Base-by-base conservation (phyloP, 2,888 invertebrate species). In the Atrina japonica region DNA sequence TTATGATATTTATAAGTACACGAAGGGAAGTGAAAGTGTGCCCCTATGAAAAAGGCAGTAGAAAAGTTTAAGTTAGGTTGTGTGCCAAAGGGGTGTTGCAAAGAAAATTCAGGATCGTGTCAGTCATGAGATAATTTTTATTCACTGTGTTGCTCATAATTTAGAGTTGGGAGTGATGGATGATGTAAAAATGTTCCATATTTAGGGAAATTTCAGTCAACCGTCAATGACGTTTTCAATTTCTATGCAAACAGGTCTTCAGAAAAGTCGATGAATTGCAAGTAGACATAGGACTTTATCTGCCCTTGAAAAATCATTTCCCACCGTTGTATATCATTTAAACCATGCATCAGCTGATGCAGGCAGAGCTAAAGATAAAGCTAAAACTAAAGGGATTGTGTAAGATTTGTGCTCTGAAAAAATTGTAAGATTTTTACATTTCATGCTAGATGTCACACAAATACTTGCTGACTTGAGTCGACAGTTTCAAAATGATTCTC, bases 161-260 rank as follows among this genome's bases (percentile, higher is more conserved):
- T 30, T 67, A n/a, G 60, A 67, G n/a, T 25, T 67, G 6, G 61
- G 53, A 23, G 55, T 53, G 1, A 53, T 58, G 9, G 58, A 58
- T 49, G n/a, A 29, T 27, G 40, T 29, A 2, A 61, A 61, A 35
- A 29, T n/a, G 21, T 61, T 47, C 18, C 18, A 6, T 61, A 61
- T 21, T 5, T 61, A n/a, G 25, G 9, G 1, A 27, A 47, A 27
- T 61, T 61, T 61, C 61, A 61, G 18, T 35, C 35, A 9, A 61
- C 61, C 16, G 5, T 49, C 6, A 3, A 61, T 11, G 2, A 61
- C 18, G 35, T 61, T 18, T 61, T 29, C 40, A 61, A 47, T 9
- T 61, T 61, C 30, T 18, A 18, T 18, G 9, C 50, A 47, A 35
- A 49, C 49, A 30, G 61, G 50, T 9, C n/a, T 61, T 14, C 61